A percentile compares a stretch with the other conserved stretches of the same genome.
Conservation (phyloP, 2,113 vertebrate genomes). For the Beaufortia kweichowensis region DNA sequence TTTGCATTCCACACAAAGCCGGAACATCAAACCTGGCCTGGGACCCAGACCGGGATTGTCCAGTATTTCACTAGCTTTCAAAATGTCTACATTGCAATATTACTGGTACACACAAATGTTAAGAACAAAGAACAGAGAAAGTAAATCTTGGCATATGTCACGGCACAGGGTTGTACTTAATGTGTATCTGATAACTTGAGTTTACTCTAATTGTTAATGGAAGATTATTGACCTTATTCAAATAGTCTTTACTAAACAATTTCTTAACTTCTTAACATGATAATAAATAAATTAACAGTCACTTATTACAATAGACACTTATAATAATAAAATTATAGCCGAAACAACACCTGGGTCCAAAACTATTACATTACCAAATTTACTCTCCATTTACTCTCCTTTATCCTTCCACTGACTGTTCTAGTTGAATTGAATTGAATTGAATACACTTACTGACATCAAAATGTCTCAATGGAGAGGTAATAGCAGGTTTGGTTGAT, state of each 20-base stretch:
- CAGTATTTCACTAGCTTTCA: conserved; percentile 26
- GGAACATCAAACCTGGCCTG: background rate
- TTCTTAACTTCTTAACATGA: no score
- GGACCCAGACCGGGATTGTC: background rate
- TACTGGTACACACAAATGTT: background rate
- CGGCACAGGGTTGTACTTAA: background rate
- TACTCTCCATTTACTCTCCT: background rate
- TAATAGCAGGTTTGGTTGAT: background rate
- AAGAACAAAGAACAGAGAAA: background rate
- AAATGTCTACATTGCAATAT: background rate
- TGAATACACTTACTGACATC: background rate
- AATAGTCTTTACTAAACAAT: no score
- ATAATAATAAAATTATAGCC: no score
- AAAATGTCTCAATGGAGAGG: background rate
- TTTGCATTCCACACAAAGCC: background rate
- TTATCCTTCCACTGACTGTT: background rate
- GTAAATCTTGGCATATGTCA: background rate
- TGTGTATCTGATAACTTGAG: background rate
- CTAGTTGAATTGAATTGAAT: background rate
- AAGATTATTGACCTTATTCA: background rate
- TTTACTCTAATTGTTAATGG: background rate
- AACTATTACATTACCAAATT: background rate
- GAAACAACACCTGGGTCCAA: background rate
- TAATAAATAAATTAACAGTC: no score
- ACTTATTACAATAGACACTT: no score